A percentile compares a stretch with the other conserved stretches of the same genome.
These are phyloP conservation scores for Struthidea cinerea DNA, from an alignment of 2,113 vertebrate species.

Conservation along the genomic window DNA sequence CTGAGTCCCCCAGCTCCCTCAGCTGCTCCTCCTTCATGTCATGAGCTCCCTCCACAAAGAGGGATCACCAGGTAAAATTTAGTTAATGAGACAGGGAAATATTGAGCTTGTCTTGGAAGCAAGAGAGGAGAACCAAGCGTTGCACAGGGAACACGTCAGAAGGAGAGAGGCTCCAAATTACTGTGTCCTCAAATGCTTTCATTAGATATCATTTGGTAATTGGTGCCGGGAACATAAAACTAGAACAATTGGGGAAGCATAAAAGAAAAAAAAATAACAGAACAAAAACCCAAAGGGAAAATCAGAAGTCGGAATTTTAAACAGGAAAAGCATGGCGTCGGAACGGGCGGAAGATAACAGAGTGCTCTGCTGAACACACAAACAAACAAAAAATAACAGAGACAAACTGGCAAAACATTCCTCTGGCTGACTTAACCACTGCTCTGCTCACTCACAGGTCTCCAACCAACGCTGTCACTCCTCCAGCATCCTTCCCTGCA, in stretches of 20 bases:
- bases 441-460: constrained; percentile 70
- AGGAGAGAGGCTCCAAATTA: constrained; percentile 17
- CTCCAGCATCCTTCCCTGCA: constrained; percentile 67
- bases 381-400: constrained; percentile 74
- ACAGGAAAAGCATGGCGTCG: constrained; percentile 97
- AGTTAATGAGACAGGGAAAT: neutral
- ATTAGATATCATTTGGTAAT: constrained; percentile 66
- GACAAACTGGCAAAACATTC: constrained; percentile 64
- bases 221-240: constrained; percentile 27
- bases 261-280: constrained; percentile 28
- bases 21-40: neutral
- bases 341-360: constrained; percentile 87
- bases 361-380: constrained; percentile 81
- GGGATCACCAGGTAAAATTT: neutral
- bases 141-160: neutral
- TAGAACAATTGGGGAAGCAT: constrained; percentile 70
- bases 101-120: neutral
- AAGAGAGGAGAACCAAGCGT: neutral
- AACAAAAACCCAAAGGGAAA: constrained; percentile 74
- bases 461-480: constrained; percentile 6
- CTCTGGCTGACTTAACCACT: constrained; percentile 71
- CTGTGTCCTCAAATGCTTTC: constrained; percentile 51
- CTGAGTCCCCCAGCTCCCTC: neutral
- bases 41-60: neutral
- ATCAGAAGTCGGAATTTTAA: constrained; percentile 91